A percentile compares a stretch with the other conserved stretches of the same genome.
Evolutionary conservation across 2,797 vertebrate species (phyloP).

Genomic region (Zalophus californianus): DNA sequence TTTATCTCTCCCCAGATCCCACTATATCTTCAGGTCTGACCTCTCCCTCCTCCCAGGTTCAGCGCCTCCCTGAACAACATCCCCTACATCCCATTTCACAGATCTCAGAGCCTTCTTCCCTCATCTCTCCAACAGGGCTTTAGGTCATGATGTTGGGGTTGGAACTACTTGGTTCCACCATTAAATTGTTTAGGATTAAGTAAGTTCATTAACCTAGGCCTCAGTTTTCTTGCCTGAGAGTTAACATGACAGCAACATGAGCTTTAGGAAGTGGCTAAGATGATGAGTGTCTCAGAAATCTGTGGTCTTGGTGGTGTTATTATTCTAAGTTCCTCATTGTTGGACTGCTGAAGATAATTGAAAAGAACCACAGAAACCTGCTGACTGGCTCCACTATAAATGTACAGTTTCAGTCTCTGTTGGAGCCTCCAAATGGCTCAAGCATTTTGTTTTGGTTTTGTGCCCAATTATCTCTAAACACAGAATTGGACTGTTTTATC

Average conservation of each 20-base stretch:
- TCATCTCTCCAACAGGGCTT: no score
- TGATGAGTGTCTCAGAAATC: not conserved
- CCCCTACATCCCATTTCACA: not conserved
- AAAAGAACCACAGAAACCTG: not conserved
- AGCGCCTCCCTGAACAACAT: not conserved
- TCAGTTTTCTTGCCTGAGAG: not conserved
- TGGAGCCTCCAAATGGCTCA: not conserved
- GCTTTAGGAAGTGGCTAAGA: not conserved
- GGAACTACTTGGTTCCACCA: no score
- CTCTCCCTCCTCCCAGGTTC: not conserved
- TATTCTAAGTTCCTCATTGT: not conserved
- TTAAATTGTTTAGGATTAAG: not conserved
- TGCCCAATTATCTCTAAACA: not conserved
- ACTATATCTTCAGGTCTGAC: not conserved
- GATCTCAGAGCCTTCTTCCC: no score
- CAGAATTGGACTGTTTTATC: not conserved
- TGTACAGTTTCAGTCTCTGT: not conserved
- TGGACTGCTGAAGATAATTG: not conserved
- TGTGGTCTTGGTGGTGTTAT: not conserved
- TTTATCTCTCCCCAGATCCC: not conserved
- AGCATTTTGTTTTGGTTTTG: not conserved
- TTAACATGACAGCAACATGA: accelerated
- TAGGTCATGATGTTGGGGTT: accelerated
- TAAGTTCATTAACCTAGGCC: no score
- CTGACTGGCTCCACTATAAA: not conserved